Evolutionary conservation across 2,797 vertebrate genomes (phyloP).

Genomic region (Rhinella marina): DNA sequence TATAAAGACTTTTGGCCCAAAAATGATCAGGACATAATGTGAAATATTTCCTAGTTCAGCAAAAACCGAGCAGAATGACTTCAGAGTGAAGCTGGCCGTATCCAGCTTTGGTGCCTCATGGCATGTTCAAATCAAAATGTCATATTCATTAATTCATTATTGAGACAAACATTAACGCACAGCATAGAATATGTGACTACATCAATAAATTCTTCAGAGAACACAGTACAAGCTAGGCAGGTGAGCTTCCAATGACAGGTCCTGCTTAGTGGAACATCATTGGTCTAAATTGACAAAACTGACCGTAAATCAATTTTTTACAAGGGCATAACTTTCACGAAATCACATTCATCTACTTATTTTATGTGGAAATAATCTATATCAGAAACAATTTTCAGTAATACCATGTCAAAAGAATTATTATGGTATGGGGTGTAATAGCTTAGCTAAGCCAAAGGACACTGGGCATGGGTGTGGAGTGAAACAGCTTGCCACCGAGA

Average conservation of each 20-base stretch:
- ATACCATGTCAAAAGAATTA: no score
- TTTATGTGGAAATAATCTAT: no score
- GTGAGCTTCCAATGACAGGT: not conserved
- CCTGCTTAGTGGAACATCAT: no score
- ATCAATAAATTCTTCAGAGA: not conserved
- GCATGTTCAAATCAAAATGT: not conserved
- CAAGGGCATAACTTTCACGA: no score
- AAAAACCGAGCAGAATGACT: not conserved
- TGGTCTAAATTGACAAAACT: no score
- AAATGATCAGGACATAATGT: slow-evolving; percentile 2
- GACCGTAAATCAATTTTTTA: no score
- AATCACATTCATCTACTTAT: no score
- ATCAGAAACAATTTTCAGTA: no score
- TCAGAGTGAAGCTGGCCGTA: not conserved
- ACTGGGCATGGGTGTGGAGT: no score
- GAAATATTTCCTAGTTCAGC: not conserved
- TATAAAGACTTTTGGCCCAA: not conserved
- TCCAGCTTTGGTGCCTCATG: not conserved
- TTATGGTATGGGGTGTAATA: no score
- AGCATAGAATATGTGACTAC: not conserved
- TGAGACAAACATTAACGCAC: not conserved
- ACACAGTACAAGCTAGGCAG: not conserved
- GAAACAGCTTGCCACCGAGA: no score
- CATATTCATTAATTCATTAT: not conserved
- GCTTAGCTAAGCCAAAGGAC: no score